These are phyloP conservation scores for Mallotus villosus DNA, from an alignment of 2,797 vertebrate species.

Conservation along the genomic window DNA sequence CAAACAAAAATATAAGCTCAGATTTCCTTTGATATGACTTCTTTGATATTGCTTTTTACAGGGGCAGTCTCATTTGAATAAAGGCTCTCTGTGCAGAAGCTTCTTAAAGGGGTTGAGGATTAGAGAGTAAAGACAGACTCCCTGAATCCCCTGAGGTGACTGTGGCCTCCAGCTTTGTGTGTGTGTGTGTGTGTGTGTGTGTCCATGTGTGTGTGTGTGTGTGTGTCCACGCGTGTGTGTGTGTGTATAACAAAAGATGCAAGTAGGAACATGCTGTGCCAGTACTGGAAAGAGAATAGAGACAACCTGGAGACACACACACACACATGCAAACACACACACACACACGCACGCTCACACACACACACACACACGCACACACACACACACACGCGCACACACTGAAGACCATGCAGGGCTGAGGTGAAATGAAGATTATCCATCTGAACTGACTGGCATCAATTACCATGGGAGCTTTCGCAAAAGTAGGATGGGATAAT, in stretches of 20 bases:
- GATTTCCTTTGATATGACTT: not conserved
- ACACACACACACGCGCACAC: not conserved
- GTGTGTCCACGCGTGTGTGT: not conserved
- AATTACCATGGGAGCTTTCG: slow-evolving; percentile 31
- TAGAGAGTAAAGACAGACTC: slow-evolving; percentile 46
- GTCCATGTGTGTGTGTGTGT: not conserved
- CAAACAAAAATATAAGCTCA: not conserved
- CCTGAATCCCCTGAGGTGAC: slow-evolving; percentile 19
- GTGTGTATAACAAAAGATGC: slow-evolving; percentile 14
- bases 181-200: not conserved
- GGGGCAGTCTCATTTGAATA: slow-evolving; percentile 48
- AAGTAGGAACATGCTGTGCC: slow-evolving; percentile 20
- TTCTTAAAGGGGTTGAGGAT: slow-evolving; percentile 47
- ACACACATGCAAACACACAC: no score
- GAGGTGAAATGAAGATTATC: slow-evolving; percentile 41
- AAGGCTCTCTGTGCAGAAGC: slow-evolving; percentile 38
- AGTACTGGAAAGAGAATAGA: not conserved
- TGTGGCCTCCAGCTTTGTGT: no score
- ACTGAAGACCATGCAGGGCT: slow-evolving; percentile 9
- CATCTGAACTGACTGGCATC: slow-evolving; percentile 32
- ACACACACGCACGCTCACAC: no score
- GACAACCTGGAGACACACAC: slow-evolving; percentile 10
- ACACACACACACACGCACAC: no score
- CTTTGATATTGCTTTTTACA: slow-evolving; percentile 11
- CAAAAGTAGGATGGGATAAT: not conserved